Percentiles rank a stretch among this genome's conserved stretches.
These are phyloP conservation scores for Dryomyza anilis DNA, from an alignment of 2,888 invertebrate species.

Conservation along the genomic window DNA sequence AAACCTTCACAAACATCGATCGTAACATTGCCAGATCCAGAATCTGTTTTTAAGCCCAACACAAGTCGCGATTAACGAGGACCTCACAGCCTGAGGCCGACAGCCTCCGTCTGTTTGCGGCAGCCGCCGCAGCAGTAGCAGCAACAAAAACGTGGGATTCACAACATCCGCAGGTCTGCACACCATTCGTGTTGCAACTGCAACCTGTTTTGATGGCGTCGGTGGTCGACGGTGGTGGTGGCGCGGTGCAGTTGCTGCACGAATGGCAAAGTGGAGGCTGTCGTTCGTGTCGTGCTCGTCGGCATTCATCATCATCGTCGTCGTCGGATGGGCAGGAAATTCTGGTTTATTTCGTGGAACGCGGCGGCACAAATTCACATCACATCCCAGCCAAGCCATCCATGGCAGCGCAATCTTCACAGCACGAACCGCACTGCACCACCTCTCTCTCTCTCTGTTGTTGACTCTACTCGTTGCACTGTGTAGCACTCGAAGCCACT, in stretches of 20 bases:
- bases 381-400: background rate
- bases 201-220: slow-evolving; percentile 14
- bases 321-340: slow-evolving; percentile 42
- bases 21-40: background rate
- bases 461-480: too few relatives aligned
- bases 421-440: background rate
- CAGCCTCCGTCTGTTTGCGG: background rate
- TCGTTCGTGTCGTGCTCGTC: too few relatives aligned
- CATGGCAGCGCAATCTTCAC: background rate
- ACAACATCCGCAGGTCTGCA: background rate
- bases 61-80: too few relatives aligned
- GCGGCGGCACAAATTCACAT: background rate
- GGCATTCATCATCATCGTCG: too few relatives aligned
- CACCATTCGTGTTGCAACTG: background rate
- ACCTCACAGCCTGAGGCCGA: background rate
- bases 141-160: background rate
- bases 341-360: slow-evolving; percentile 36
- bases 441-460: background rate
- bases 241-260: slow-evolving; percentile 28
- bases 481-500: too few relatives aligned
- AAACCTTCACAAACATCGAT: background rate
- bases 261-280: slow-evolving; percentile 44
- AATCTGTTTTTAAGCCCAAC: background rate
- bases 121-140: slow-evolving; percentile 11
- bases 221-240: background rate